These are phyloP conservation scores for Copidosoma floridanum DNA, from an alignment of 1,140 invertebrate species.

Conservation along the genomic window DNA sequence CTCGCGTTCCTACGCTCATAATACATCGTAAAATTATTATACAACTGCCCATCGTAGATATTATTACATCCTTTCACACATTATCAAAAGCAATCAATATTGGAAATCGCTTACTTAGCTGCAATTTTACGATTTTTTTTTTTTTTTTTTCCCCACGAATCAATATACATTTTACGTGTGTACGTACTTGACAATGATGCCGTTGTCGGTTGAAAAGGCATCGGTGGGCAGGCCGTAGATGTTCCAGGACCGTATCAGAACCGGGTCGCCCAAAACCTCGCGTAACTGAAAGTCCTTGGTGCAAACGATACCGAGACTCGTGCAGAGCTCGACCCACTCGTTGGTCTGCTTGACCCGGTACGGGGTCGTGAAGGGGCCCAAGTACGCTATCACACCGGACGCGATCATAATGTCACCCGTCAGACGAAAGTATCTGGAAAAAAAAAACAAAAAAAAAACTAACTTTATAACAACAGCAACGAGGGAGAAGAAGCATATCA, in stretches of 20 bases:
- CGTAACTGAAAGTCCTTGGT: slow-evolving; percentile 73
- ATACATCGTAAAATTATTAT: too few relatives aligned
- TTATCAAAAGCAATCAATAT: neutral
- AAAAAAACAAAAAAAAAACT: slow-evolving; percentile 15
- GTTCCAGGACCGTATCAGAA: slow-evolving; percentile 88
- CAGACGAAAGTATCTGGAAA: slow-evolving; percentile 58
- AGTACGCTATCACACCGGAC: slow-evolving; percentile 85
- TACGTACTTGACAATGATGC: slow-evolving; percentile 77
- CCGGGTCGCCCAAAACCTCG: slow-evolving; percentile 78
- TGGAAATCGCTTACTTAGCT: neutral
- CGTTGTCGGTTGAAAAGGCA: slow-evolving; percentile 88
- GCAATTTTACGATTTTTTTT: too few relatives aligned
- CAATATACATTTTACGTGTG: too few relatives aligned
- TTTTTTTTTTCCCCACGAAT: too few relatives aligned
- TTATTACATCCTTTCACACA: too few relatives aligned
- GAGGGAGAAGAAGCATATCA: neutral
- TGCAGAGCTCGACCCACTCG: slow-evolving; percentile 71
- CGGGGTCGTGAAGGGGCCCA: slow-evolving; percentile 84
- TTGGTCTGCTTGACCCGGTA: slow-evolving; percentile 71
- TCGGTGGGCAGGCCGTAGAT: slow-evolving; percentile 87
- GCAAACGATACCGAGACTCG: slow-evolving; percentile 70
- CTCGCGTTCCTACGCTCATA: slow-evolving; percentile 66
- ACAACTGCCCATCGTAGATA: too few relatives aligned
- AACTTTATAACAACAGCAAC: too few relatives aligned
- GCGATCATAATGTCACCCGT: slow-evolving; percentile 83